Conservation (phyloP, 2,888 invertebrate genomes). For the Eupelmus urozonus region DNA sequence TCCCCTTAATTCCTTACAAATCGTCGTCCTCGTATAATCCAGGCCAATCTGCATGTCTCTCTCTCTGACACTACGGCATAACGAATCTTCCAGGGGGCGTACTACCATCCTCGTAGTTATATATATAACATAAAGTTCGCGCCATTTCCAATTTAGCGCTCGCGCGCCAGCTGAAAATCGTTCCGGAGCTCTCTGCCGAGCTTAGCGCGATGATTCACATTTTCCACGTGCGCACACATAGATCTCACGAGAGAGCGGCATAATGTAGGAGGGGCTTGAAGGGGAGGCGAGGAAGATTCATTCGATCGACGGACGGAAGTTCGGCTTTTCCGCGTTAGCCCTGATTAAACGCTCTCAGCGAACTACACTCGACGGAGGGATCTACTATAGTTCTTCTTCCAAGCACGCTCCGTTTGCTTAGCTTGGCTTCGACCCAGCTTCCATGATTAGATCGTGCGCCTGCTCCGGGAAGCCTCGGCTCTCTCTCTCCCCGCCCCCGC, state of each 20-base stretch:
- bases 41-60: constrained; percentile 34
- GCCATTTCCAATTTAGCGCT: constrained; percentile 52
- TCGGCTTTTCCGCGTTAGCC: constrained; percentile 52
- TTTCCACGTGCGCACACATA: constrained; percentile 24
- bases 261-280: neutral
- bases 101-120: neutral
- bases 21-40: constrained; percentile 17
- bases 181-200: neutral
- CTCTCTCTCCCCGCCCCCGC: neutral
- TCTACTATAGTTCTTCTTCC: too few relatives aligned
- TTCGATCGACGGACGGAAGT: constrained; percentile 50
- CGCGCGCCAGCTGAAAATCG: constrained; percentile 40
- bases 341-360: constrained; percentile 47
- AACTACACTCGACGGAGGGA: constrained; percentile 1
- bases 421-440: constrained; percentile 63
- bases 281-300: neutral
- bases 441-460: constrained; percentile 68
- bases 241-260: neutral
- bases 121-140: constrained; percentile 38
- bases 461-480: constrained; percentile 23
- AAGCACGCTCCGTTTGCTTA: constrained; percentile 34
- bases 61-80: too few relatives aligned
- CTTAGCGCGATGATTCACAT: constrained; percentile 51
- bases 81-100: constrained; percentile 22
- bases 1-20: constrained; percentile 13